phyloP scores from a whole-genome alignment of 2,888 invertebrate species.

The Neoascia interrupta region DNA sequence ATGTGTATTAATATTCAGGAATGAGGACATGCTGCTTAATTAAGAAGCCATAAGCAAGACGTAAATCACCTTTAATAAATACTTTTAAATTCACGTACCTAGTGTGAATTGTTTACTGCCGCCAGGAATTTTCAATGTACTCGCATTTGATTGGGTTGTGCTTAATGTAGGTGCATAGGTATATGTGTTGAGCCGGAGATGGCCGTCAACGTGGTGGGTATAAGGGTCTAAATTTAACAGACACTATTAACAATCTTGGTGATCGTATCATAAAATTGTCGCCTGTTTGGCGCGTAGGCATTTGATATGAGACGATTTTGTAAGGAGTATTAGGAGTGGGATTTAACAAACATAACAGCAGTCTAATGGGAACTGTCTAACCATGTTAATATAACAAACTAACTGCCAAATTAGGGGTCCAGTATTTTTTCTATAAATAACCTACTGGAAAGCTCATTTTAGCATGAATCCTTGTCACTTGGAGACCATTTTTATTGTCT shows the following conservation, averaged over 20 bases:
- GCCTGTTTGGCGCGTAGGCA: slow-evolving; percentile 48
- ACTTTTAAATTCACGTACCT: slow-evolving; percentile 59
- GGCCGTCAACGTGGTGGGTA: slow-evolving; percentile 53
- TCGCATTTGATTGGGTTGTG: slow-evolving; percentile 40
- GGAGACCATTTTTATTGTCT: too few species aligned
- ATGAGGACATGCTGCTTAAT: slow-evolving; percentile 62
- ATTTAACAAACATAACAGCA: too few species aligned
- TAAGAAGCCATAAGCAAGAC: slow-evolving; percentile 66
- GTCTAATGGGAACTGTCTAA: too few species aligned
- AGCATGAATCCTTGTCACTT: too few species aligned
- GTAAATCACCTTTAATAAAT: slow-evolving; percentile 62
- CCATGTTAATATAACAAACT: too few species aligned
- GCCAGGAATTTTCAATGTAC: slow-evolving; percentile 58
- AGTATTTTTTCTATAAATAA: too few species aligned
- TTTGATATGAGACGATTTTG: too few species aligned
- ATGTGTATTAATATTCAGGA: slow-evolving; percentile 56
- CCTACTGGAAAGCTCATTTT: too few species aligned
- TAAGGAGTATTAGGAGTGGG: too few species aligned
- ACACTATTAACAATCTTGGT: slow-evolving; percentile 40
- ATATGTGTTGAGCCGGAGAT: slow-evolving; percentile 27
- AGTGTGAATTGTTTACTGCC: slow-evolving; percentile 59
- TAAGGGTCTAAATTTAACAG: slow-evolving; percentile 40
- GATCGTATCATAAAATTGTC: slow-evolving; percentile 59
- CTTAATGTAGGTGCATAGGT: too few species aligned
- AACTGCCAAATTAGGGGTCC: too few species aligned